Percentiles rank a stretch among this genome's conserved stretches.
phyloP scores from a whole-genome alignment of 2,113 vertebrate genomes.

The Thomomys bottae region DNA sequence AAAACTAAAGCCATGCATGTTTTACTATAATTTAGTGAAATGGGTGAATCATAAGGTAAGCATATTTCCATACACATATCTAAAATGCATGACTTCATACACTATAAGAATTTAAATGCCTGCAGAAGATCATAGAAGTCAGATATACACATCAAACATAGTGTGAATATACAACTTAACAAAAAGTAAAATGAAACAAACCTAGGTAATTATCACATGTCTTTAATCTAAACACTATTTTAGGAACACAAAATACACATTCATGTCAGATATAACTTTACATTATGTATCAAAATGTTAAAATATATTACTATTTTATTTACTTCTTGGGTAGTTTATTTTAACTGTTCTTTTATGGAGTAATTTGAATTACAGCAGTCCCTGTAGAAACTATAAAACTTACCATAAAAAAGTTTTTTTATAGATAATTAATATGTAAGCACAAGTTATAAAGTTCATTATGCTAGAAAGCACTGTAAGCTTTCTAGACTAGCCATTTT shows the following conservation, averaged over 20 bases:
- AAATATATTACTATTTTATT: constrained; percentile 8
- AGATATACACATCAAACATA: neutral
- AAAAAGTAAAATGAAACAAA: neutral
- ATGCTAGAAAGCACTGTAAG: neutral
- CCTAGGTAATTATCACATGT: neutral
- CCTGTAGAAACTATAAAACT: neutral
- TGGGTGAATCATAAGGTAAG: neutral
- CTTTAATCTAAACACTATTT: neutral
- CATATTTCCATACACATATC: neutral
- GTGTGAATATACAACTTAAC: neutral
- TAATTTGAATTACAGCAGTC: constrained; percentile 37
- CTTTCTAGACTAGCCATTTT: neutral
- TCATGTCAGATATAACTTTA: neutral
- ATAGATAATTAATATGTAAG: constrained; percentile 7
- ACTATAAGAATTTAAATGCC: neutral
- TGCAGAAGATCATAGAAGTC: constrained; percentile 16
- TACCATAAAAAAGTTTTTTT: neutral
- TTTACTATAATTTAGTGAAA: neutral
- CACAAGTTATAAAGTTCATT: constrained; percentile 26
- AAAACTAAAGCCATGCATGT: neutral
- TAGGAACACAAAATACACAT: neutral
- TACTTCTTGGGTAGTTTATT: neutral
- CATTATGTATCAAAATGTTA: constrained; percentile 27
- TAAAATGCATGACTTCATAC: neutral
- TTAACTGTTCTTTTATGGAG: neutral